Evolutionary conservation across 2,888 invertebrate genomes (phyloP).

Genomic region (Synergus japonicus): DNA sequence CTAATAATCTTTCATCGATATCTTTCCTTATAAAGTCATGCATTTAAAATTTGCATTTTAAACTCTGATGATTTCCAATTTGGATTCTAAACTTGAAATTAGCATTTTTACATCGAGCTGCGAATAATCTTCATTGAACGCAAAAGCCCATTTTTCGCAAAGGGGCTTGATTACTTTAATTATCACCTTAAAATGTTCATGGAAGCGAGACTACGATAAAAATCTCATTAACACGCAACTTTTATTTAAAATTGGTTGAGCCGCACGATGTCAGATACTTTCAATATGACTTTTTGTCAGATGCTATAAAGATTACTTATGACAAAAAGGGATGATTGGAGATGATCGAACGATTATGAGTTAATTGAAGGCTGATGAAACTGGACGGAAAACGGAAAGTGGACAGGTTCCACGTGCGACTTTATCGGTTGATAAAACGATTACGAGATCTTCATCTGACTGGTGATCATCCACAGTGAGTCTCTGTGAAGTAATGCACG

Average conservation of each 20-base stretch:
- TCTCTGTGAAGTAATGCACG: slow-evolving; percentile 37
- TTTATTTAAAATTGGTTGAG: not conserved
- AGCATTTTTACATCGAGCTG: no score
- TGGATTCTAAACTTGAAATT: no score
- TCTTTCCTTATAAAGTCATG: no score
- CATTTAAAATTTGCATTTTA: no score
- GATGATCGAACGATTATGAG: not conserved
- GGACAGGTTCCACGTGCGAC: slow-evolving; percentile 37
- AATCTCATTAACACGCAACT: not conserved
- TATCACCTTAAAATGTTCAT: not conserved
- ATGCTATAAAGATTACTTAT: not conserved
- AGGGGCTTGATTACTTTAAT: not conserved
- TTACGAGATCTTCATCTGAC: slow-evolving; percentile 31
- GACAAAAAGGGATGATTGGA: not conserved
- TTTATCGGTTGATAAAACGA: slow-evolving; percentile 21
- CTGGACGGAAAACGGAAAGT: slow-evolving; percentile 10
- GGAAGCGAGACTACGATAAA: not conserved
- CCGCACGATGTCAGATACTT: not conserved
- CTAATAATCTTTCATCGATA: no score
- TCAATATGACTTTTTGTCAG: not conserved
- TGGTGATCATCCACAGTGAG: slow-evolving; percentile 26
- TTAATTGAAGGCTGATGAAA: slow-evolving; percentile 4
- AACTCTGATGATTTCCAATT: no score
- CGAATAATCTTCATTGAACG: not conserved
- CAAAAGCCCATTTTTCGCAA: not conserved